These are phyloP conservation scores for cattle (Bos taurus) DNA, from an alignment of 2,113 vertebrate species.

Conservation along the genomic window DNA sequence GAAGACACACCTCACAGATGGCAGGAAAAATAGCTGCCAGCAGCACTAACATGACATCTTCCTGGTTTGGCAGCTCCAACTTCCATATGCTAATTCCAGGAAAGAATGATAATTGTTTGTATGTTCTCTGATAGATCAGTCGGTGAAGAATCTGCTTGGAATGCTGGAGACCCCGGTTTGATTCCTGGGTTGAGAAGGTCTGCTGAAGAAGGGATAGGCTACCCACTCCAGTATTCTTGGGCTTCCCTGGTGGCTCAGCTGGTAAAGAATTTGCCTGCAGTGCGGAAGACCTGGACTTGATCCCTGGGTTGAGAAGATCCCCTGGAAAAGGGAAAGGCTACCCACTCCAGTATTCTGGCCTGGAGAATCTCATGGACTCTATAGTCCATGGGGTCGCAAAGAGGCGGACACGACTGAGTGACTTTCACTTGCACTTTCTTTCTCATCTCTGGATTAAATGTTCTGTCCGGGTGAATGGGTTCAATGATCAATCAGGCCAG, in stretches of 20 bases:
- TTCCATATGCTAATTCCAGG: background rate
- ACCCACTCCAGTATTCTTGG: background rate
- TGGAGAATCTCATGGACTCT: background rate
- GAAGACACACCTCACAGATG: background rate
- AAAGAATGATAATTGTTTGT: background rate
- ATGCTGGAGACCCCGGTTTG: background rate
- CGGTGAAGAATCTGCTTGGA: background rate
- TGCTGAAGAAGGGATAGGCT: background rate
- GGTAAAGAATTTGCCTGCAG: background rate
- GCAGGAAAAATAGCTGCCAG: background rate
- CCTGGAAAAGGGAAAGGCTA: background rate
- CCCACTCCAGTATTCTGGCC: background rate
- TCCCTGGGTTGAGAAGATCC: background rate
- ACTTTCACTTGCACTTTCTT: background rate
- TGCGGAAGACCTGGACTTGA: background rate
- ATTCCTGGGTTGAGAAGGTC: background rate
- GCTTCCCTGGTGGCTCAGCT: background rate
- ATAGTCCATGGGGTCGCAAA: background rate
- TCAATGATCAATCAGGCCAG: background rate
- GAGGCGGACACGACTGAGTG: accelerated
- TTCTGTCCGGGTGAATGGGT: background rate
- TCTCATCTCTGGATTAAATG: background rate
- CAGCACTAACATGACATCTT: background rate
- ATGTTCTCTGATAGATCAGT: background rate
- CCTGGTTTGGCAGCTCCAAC: background rate